Evolutionary conservation across 2,113 vertebrate species (phyloP), one percentile per base, ranked within the genome.

Genomic region (Ciconia boyciana): DNA sequence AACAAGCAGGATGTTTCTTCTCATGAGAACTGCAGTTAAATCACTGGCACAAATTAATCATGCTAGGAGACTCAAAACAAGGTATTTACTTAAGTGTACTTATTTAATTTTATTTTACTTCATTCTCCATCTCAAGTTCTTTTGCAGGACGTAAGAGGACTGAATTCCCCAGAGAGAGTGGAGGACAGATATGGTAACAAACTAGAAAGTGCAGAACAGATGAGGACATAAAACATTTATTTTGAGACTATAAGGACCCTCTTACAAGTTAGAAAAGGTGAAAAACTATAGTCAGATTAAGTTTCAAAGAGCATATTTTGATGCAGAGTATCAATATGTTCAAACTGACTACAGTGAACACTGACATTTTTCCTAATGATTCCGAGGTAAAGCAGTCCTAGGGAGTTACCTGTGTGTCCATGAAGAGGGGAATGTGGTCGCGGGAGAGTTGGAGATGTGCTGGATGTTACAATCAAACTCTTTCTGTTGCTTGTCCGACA

Each of bases 401-500:
- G 25, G 58, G 43, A 86, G 95, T 99, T 98, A 99, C 99, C 99
- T 98, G 99, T 96, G 10, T 99, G 99, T 89, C 99, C 99, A 83
- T 99, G 99, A 76, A 99, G 99, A 88, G 99, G 99, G 18, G 99
- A 99, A 95, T 99, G 99, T 6, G 99, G 99, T 31, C 99, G 97
- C 0, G 99, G 99, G 41, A 99, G 98, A 46, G 99, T 99, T n/a
- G 99, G 99, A 76, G 99, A 99, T 26, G 99, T 99, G 97, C 98
- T 99, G 93, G 99, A 99, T 28, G 99, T 99, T 97, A 99, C 99
- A 18, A 99, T 99, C 97, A 99, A 98, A 92, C 99, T 99, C 98
- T 99, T 99, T 84, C 99, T 98, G 98, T 99, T 99, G 98, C 99
- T 99, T 12, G 99, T 99, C 83, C 99, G 98, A 98, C 99, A 99